Evolutionary conservation across 2,888 invertebrate genomes (phyloP).

Genomic region (Chamaedrilus cognettii): DNA sequence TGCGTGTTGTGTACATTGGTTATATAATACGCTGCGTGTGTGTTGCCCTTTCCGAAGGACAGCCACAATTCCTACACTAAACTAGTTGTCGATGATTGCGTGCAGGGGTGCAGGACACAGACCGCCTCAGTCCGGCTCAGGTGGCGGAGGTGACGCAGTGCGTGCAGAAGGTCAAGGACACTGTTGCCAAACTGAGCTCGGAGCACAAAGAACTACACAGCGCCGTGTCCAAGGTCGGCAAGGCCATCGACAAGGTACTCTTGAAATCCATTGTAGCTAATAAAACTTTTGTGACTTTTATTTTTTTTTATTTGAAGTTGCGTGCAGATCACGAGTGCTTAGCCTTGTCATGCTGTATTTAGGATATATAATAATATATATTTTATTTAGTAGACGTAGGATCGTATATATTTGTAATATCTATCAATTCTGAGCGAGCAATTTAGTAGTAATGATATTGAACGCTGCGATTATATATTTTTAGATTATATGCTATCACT

Average conservation of each 20-base stretch:
- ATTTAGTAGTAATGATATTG: no score
- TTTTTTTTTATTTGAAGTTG: neutral
- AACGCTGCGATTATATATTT: no score
- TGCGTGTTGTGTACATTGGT: neutral
- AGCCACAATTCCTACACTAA: neutral
- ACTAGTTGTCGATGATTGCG: neutral
- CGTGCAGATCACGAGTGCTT: neutral
- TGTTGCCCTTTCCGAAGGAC: neutral
- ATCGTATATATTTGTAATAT: no score
- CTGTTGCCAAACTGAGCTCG: slow-evolving; percentile 65
- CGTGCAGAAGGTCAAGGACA: slow-evolving; percentile 78
- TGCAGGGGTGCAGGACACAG: no score
- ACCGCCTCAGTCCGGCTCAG: slow-evolving; percentile 65
- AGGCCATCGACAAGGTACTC: slow-evolving; percentile 82
- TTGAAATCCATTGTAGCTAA: slow-evolving; percentile 6
- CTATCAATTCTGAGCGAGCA: no score
- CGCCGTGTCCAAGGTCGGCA: slow-evolving; percentile 88
- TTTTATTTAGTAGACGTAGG: no score
- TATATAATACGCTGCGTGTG: no score
- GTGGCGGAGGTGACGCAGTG: slow-evolving; percentile 70
- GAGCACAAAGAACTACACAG: slow-evolving; percentile 82
- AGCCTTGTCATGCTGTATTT: neutral
- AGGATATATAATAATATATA: no score
- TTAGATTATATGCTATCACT: no score
- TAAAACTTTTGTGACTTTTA: no score